These are phyloP conservation scores for Rissa tridactyla DNA, from an alignment of 2,113 vertebrate genomes.

Conservation along the genomic window DNA sequence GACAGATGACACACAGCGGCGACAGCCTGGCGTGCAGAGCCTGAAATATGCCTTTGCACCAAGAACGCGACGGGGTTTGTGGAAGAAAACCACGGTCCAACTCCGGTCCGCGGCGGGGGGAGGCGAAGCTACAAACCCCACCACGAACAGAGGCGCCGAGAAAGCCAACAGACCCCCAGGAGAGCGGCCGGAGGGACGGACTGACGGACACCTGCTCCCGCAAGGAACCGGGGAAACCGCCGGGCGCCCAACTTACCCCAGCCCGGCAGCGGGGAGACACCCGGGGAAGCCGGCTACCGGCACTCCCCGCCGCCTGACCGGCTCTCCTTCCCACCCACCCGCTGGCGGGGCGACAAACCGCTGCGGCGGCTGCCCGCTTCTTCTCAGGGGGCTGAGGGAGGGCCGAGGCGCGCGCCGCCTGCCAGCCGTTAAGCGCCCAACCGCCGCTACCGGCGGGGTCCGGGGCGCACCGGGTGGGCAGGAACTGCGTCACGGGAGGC, in stretches of 20 bases:
- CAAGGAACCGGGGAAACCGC: not conserved
- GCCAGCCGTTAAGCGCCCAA: not conserved
- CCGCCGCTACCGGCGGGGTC: not conserved
- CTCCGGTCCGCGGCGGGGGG: too few species aligned
- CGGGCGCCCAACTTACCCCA: not conserved
- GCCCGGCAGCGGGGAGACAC: not conserved
- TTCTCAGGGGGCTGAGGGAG: not conserved
- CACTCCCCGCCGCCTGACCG: not conserved
- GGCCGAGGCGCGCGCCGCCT: not conserved
- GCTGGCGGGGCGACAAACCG: too few species aligned
- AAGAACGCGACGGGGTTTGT: rapidly evolving
- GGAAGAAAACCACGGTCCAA: not conserved
- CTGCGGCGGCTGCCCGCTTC: not conserved
- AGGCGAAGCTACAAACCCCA: not conserved
- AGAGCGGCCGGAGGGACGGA: not conserved
- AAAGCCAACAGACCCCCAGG: not conserved
- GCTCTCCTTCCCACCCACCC: not conserved
- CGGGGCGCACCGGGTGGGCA: not conserved
- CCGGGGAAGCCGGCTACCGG: not conserved
- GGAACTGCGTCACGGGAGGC: not conserved
- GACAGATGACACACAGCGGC: not conserved
- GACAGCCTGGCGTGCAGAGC: rapidly evolving
- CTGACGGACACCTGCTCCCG: not conserved
- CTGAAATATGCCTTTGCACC: rapidly evolving
- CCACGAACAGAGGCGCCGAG: too few species aligned